phyloP scores from a whole-genome alignment of 2,888 invertebrate species.

The Lampropteryx suffumata region DNA sequence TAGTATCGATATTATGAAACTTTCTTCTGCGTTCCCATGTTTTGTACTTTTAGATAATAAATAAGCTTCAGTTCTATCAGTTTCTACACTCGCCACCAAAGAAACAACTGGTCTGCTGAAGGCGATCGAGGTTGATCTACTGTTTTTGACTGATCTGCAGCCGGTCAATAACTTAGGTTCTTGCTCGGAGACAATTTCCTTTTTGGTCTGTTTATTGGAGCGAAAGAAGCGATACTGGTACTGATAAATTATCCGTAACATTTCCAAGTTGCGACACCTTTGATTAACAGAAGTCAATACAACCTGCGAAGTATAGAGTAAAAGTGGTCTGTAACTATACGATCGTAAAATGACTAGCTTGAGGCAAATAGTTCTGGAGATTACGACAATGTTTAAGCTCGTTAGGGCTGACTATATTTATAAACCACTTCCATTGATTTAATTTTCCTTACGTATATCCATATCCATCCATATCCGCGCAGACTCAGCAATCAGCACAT shows the following conservation, averaged over 20 bases:
- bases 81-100: slow-evolving; percentile 14
- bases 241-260: slow-evolving; percentile 20
- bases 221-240: slow-evolving; percentile 24
- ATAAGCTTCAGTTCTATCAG: slow-evolving; percentile 37
- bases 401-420: slow-evolving; percentile 42
- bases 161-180: slow-evolving; percentile 12
- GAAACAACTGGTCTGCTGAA: slow-evolving; percentile 20
- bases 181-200: slow-evolving; percentile 18
- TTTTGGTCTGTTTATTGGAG: slow-evolving; percentile 23
- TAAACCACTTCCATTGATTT: background rate
- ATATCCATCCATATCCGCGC: too few relatives aligned
- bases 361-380: slow-evolving; percentile 47
- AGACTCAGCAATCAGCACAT: too few relatives aligned
- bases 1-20: slow-evolving; percentile 42
- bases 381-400: slow-evolving; percentile 48
- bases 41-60: slow-evolving; percentile 37
- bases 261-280: slow-evolving; percentile 25
- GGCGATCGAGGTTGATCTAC: slow-evolving; percentile 25
- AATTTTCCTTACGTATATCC: too few relatives aligned
- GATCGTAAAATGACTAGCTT: slow-evolving; percentile 54
- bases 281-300: slow-evolving; percentile 30
- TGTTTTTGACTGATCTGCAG: slow-evolving; percentile 10
- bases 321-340: slow-evolving; percentile 37
- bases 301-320: slow-evolving; percentile 32
- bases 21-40: slow-evolving; percentile 39